Evolutionary conservation across 2,113 vertebrate genomes (phyloP), one percentile per base, ranked within the genome.

Genomic region (Pimephales promelas): DNA sequence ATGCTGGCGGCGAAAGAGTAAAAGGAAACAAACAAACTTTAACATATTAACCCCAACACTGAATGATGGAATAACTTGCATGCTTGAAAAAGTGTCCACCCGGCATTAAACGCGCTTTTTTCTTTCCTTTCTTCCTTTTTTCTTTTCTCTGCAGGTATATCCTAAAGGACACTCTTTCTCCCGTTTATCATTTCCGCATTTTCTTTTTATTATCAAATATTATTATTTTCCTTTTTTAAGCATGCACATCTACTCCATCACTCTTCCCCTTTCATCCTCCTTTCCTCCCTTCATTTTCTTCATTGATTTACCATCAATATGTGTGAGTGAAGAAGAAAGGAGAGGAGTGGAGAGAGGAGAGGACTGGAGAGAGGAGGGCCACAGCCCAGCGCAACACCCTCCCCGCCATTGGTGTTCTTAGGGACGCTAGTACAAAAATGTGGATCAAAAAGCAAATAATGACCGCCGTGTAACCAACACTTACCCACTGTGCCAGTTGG

Each of bases 271-370:
- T 59, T 52, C 81, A 84, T 85, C 87, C 56, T 89, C 79, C 82
- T 36, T 57, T 87, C 83, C 86, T 90, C 88, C 83, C 36, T 80
- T 90, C 87, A 78, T 84, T 74, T 34, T 82, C 75, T 68, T 80
- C 88, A 92, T 93, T 90, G 91, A 90, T 94, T 92, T 93, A 76
- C 84, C 92, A 92, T 92, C 89, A 82, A 84, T 90, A 86, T 91
- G 87, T 86, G 87, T 86, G 73, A 78, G 84, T 83, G 83, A 92
- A 91, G 91, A 92, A 82, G 92, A 89, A 88, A 89, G 87, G 62
- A 89, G 88, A 90, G 85, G 74, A 91, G 88, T 26, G 77, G 91
- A 89, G 87, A 89, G 87, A 89, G 90, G 92, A 54, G 34, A 62
- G 40, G 79, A 81, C 54, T 84, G 54, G 52, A 77, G 28, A 70